Conservation (phyloP, 2,888 invertebrate genomes). For the Coremacera marginata region DNA sequence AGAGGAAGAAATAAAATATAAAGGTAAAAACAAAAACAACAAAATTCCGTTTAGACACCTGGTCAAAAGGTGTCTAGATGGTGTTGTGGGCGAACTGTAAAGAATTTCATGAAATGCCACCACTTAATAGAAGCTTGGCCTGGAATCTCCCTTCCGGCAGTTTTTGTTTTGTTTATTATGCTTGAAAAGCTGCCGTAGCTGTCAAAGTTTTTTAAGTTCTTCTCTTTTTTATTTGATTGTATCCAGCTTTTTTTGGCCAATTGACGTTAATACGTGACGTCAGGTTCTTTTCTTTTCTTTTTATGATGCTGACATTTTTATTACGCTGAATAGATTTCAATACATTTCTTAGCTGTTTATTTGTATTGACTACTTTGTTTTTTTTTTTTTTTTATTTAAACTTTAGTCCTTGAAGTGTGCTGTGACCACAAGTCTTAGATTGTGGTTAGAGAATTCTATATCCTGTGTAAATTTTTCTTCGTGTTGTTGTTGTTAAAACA, state of each 20-base stretch:
- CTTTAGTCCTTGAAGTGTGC: not conserved
- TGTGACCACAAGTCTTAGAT: slow-evolving; percentile 16
- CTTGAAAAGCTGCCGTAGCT: slow-evolving; percentile 63
- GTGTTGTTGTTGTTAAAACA: slow-evolving; percentile 1
- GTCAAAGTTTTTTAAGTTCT: slow-evolving; percentile 55
- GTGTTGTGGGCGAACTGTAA: not conserved
- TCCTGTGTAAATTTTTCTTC: slow-evolving; percentile 3
- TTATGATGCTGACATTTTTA: slow-evolving; percentile 51
- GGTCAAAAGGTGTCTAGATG: not conserved
- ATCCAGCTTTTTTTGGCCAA: slow-evolving; percentile 56
- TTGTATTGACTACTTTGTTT: not conserved
- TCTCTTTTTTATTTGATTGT: slow-evolving; percentile 31
- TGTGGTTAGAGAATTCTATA: not conserved
- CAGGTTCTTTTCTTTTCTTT: slow-evolving; percentile 36
- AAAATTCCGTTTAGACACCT: slow-evolving; percentile 19
- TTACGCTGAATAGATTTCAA: slow-evolving; percentile 45
- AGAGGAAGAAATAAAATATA: slow-evolving; percentile 20
- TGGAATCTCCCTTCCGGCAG: slow-evolving; percentile 37
- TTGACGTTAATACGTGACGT: slow-evolving; percentile 63
- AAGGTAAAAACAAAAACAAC: not conserved
- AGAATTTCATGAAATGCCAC: slow-evolving; percentile 3
- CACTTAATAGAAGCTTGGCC: slow-evolving; percentile 28
- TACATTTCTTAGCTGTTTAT: slow-evolving; percentile 21
- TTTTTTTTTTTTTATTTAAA: not conserved
- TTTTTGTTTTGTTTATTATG: slow-evolving; percentile 53